Percentiles rank a stretch among this genome's conserved stretches.
These are phyloP conservation scores for Poeciliopsis turneri DNA, from an alignment of 2,797 vertebrate species.

Conservation along the genomic window DNA sequence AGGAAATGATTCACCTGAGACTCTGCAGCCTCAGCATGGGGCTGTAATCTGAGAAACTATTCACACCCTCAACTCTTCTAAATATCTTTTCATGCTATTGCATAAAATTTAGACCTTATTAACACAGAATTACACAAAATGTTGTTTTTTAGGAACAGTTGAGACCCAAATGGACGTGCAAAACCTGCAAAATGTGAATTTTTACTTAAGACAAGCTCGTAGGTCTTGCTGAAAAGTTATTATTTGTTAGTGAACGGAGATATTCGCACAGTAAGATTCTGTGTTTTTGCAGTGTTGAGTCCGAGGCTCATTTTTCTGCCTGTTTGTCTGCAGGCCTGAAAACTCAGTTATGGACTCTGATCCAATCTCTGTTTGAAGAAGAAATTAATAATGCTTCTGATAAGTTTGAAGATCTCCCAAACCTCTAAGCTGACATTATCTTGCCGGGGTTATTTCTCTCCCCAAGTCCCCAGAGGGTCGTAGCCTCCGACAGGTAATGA, in stretches of 20 bases:
- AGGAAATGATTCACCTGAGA: slow-evolving; percentile 1
- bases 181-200: no score
- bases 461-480: not conserved
- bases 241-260: no score
- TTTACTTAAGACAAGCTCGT: no score
- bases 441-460: not conserved
- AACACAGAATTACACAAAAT: not conserved
- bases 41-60: not conserved
- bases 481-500: not conserved
- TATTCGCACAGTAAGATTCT: no score
- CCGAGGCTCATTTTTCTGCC: not conserved
- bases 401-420: not conserved
- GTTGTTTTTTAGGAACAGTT: no score
- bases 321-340: not conserved
- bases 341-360: not conserved
- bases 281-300: not conserved
- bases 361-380: not conserved
- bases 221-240: no score
- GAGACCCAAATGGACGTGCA: no score
- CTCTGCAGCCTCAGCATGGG: not conserved
- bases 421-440: not conserved
- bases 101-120: not conserved
- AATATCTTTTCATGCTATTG: not conserved
- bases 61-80: not conserved
- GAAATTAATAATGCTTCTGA: not conserved